These are phyloP conservation scores for Apotomis turbidana DNA, from an alignment of 2,888 invertebrate genomes.

Conservation along the genomic window DNA sequence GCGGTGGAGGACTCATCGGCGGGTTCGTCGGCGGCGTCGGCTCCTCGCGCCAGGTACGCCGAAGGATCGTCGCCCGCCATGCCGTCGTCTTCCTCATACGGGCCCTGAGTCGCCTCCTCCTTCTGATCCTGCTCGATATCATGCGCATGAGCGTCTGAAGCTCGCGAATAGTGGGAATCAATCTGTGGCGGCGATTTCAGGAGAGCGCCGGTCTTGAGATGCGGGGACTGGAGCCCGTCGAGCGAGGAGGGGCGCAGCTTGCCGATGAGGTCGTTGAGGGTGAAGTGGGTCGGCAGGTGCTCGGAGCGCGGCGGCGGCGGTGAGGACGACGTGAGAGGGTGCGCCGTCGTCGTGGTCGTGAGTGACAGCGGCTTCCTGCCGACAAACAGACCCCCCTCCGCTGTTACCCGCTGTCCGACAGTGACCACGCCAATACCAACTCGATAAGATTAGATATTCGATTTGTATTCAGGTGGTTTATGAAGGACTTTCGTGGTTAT, in stretches of 20 bases:
- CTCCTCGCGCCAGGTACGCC: constrained; percentile 73
- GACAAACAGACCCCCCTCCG: constrained; percentile 65
- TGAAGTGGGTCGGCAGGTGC: constrained; percentile 81
- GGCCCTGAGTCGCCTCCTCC: constrained; percentile 84
- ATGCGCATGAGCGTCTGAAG: constrained; percentile 74
- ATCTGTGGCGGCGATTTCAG: constrained; percentile 84
- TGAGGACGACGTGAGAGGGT: constrained; percentile 82
- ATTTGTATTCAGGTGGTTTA: constrained; percentile 25
- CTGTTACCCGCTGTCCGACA: constrained; percentile 55
- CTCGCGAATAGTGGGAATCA: constrained; percentile 84
- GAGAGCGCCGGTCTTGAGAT: constrained; percentile 74
- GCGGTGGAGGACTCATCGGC: constrained; percentile 83
- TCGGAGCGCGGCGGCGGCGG: constrained; percentile 81
- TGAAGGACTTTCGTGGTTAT: constrained; percentile 1
- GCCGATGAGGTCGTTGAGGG: constrained; percentile 82
- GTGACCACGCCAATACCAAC: constrained; percentile 50
- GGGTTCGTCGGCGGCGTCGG: constrained; percentile 68
- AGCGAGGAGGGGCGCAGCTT: constrained; percentile 81
- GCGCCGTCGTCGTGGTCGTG: constrained; percentile 84
- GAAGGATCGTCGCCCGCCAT: constrained; percentile 84
- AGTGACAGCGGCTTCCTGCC: constrained; percentile 82
- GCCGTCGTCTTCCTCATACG: constrained; percentile 84
- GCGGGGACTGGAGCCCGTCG: constrained; percentile 78
- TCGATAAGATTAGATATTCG: constrained; percentile 32
- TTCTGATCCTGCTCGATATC: constrained; percentile 70